Evolutionary conservation across 2,113 vertebrate species (phyloP).

Genomic region (western clawed frog (Xenopus tropicalis)): UCB_Xtro_10.0 CM004451.2:5050001-5050500

Average conservation of each 20-base stretch:
- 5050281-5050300: neutral
- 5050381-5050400: conserved; percentile 1
- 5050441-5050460: neutral
- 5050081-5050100: no score
- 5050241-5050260: neutral
- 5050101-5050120: no score
- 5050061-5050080: no score
- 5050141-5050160: no score
- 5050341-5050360: conserved; percentile 4
- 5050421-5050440: neutral
- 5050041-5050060: no score
- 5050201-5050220: neutral
- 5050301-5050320: neutral
- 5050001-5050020: no score
- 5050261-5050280: neutral
- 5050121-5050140: no score
- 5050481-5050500: neutral
- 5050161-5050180: neutral
- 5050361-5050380: conserved; percentile 21
- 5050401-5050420: neutral
- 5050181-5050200: neutral
- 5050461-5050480: neutral
- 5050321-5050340: conserved; percentile 10
- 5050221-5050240: neutral
- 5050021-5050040: no score